Conservation (phyloP, 1,140 invertebrate species). For the Euwallacea similis region DNA sequence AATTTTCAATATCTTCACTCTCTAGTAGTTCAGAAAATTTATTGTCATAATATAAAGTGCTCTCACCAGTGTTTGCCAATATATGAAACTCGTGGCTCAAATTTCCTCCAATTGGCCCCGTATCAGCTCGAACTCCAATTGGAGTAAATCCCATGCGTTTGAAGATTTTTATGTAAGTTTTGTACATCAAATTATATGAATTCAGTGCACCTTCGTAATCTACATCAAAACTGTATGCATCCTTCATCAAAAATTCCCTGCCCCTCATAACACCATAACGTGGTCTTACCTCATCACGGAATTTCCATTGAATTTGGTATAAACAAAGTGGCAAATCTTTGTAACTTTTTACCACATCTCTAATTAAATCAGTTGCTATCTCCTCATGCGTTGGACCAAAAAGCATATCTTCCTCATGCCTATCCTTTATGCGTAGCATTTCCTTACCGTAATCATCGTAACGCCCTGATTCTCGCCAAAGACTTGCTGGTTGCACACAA, state of each 20-base stretch:
- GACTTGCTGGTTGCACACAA: too few relatives aligned
- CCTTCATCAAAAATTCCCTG: constrained; percentile 92
- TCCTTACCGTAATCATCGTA: too few relatives aligned
- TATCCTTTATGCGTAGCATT: neutral
- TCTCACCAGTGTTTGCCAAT: constrained; percentile 72
- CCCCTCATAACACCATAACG: constrained; percentile 77
- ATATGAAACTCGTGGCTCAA: constrained; percentile 87
- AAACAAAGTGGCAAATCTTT: constrained; percentile 71
- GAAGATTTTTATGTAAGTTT: constrained; percentile 71
- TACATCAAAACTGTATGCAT: constrained; percentile 86
- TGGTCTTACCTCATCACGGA: constrained; percentile 83
- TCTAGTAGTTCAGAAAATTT: too few relatives aligned
- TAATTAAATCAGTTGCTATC: constrained; percentile 69
- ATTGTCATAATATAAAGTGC: constrained; percentile 69
- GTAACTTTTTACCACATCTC: constrained; percentile 59
- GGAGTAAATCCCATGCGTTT: constrained; percentile 63
- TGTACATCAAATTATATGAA: constrained; percentile 71
- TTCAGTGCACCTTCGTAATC: constrained; percentile 59
- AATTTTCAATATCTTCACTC: constrained; percentile 59
- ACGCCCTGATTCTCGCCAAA: neutral
- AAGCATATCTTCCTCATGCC: neutral
- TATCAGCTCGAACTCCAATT: constrained; percentile 65
- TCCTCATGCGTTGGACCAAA: constrained; percentile 75
- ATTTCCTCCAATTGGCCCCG: constrained; percentile 78
- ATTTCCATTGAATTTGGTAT: constrained; percentile 87